Percentiles rank a stretch among this genome's conserved stretches.
Conservation (phyloP, 2,888 invertebrate species). For the Nezara viridula region DNA sequence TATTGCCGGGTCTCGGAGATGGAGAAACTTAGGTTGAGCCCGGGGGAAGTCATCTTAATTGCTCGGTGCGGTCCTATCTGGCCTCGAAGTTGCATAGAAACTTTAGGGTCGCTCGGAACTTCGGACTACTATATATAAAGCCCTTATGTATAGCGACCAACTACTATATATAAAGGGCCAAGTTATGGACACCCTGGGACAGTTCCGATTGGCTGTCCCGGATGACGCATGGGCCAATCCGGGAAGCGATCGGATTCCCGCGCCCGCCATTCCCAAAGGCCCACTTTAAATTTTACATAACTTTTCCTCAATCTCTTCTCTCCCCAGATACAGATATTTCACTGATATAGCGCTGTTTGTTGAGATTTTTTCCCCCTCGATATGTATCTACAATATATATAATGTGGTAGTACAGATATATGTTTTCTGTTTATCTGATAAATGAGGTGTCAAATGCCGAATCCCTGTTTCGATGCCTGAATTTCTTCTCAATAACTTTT, state of each 20-base stretch:
- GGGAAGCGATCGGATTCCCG: background rate
- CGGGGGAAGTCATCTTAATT: background rate
- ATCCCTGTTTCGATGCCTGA: no score
- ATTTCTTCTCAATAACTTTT: no score
- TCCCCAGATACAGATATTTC: background rate
- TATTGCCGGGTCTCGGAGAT: background rate
- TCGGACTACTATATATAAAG: conserved; percentile 31
- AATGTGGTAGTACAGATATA: no score
- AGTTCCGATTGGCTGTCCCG: background rate
- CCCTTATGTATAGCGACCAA: background rate
- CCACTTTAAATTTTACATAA: conserved; percentile 28
- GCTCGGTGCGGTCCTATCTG: conserved; percentile 1
- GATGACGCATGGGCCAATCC: conserved; percentile 40
- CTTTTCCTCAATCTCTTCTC: background rate
- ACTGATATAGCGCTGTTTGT: background rate
- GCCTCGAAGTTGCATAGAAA: background rate
- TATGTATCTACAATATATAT: no score
- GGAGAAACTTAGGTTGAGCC: background rate
- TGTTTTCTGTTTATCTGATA: no score
- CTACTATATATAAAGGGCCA: conserved; percentile 12
- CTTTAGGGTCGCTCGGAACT: conserved; percentile 36
- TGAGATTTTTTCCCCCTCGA: background rate
- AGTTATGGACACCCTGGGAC: background rate
- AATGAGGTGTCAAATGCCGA: no score
- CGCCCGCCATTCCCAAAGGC: background rate